These are phyloP conservation scores for Macropis europaea DNA, from an alignment of 2,888 invertebrate species.

Conservation along the genomic window DNA sequence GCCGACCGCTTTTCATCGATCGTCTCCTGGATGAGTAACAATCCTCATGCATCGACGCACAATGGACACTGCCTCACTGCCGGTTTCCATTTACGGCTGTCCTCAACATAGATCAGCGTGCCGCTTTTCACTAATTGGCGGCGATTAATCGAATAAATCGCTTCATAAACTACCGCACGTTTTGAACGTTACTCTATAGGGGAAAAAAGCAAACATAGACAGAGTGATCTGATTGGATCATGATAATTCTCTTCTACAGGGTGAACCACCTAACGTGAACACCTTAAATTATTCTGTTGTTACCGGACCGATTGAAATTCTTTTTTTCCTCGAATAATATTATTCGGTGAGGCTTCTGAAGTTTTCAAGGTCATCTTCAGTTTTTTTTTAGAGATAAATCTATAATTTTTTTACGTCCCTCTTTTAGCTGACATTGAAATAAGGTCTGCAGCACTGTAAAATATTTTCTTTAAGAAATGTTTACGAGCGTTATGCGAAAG, in stretches of 20 bases:
- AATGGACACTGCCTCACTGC: background rate
- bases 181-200: background rate
- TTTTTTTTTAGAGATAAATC: no score
- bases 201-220: background rate
- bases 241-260: background rate
- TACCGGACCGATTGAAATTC: no score
- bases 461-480: no score
- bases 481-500: no score
- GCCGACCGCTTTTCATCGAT: conserved; percentile 30
- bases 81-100: conserved; percentile 5
- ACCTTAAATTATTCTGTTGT: no score
- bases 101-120: background rate
- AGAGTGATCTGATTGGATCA: conserved; percentile 10
- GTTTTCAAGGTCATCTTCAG: no score
- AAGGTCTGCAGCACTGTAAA: no score
- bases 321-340: no score
- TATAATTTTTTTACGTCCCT: no score
- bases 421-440: no score
- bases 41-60: background rate
- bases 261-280: background rate
- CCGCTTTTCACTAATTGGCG: conserved; percentile 7
- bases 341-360: no score
- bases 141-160: background rate
- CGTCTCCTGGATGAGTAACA: background rate
- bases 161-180: background rate